Percentiles rank a stretch among this genome's conserved stretches.
phyloP scores from a whole-genome alignment of 2,888 invertebrate genomes.

The Urechis unicinctus region DNA sequence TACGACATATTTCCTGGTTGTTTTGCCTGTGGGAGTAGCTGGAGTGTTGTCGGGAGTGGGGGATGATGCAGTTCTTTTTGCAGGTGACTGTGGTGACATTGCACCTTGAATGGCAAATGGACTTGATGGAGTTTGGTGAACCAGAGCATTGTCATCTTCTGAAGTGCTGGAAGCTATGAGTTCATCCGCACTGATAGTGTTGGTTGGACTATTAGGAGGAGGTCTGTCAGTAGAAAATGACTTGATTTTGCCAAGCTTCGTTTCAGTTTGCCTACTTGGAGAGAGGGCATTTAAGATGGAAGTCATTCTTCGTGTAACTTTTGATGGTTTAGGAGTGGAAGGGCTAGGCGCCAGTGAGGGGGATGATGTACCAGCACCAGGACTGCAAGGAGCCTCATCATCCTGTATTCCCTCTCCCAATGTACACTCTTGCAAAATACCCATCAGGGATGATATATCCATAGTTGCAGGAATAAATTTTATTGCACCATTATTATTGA shows the following conservation, averaged over 20 bases:
- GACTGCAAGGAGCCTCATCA: conserved; percentile 4
- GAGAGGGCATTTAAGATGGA: conserved; percentile 22
- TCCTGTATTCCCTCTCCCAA: conserved; percentile 7
- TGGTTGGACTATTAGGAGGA: conserved; percentile 4
- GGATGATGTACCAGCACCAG: neutral
- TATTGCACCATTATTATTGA: neutral
- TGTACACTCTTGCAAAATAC: conserved; percentile 16
- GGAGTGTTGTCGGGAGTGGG: neutral
- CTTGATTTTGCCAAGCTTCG: conserved; percentile 19
- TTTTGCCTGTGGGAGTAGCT: neutral
- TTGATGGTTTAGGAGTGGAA: neutral
- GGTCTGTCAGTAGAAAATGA: neutral
- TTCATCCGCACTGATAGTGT: conserved; percentile 19
- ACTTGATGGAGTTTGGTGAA: neutral
- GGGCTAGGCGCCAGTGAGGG: too few relatives aligned
- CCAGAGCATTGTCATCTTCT: neutral
- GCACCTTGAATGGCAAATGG: conserved; percentile 3
- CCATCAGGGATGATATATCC: conserved; percentile 6
- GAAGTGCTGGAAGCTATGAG: neutral
- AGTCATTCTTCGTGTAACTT: conserved; percentile 5
- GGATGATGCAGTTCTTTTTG: neutral
- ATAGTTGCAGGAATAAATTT: neutral
- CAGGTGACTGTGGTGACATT: neutral
- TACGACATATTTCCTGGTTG: neutral
- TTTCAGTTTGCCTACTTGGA: conserved; percentile 13